Evolutionary conservation across 2,888 invertebrate genomes (phyloP).

Genomic region (Tetragnatha montana): DNA sequence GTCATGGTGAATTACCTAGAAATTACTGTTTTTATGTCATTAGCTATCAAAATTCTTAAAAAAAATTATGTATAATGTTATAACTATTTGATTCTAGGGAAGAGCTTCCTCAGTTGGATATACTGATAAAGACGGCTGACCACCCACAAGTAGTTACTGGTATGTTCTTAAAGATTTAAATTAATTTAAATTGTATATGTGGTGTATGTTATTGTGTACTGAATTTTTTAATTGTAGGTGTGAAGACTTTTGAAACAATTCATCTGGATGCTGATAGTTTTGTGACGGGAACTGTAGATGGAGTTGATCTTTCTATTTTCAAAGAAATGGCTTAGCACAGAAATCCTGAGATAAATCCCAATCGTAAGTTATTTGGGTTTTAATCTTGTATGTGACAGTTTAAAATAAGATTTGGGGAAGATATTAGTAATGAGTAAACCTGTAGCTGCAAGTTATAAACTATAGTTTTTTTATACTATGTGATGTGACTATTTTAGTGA

Average conservation of each 20-base stretch:
- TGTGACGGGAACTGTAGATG: slow-evolving; percentile 66
- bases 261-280: slow-evolving; percentile 64
- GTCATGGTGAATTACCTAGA: too few species aligned
- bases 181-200: not conserved
- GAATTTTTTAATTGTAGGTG: slow-evolving; percentile 23
- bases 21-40: too few species aligned
- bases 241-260: slow-evolving; percentile 63
- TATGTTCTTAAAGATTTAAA: slow-evolving; percentile 13
- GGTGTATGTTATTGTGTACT: not conserved
- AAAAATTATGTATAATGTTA: too few species aligned
- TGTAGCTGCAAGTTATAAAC: not conserved
- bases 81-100: slow-evolving; percentile 17
- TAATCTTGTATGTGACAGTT: not conserved
- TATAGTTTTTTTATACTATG: not conserved
- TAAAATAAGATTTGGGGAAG: not conserved
- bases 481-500: not conserved
- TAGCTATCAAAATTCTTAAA: too few species aligned
- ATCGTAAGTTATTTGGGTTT: slow-evolving; percentile 35
- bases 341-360: slow-evolving; percentile 11
- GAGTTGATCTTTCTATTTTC: slow-evolving; percentile 66
- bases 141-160: slow-evolving; percentile 59
- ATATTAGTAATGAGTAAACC: not conserved
- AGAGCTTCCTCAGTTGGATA: slow-evolving; percentile 51
- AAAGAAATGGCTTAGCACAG: slow-evolving; percentile 24
- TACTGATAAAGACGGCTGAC: slow-evolving; percentile 56